These are phyloP conservation scores for Furcifer pardalis DNA, from an alignment of 2,797 vertebrate species.

Conservation along the genomic window DNA sequence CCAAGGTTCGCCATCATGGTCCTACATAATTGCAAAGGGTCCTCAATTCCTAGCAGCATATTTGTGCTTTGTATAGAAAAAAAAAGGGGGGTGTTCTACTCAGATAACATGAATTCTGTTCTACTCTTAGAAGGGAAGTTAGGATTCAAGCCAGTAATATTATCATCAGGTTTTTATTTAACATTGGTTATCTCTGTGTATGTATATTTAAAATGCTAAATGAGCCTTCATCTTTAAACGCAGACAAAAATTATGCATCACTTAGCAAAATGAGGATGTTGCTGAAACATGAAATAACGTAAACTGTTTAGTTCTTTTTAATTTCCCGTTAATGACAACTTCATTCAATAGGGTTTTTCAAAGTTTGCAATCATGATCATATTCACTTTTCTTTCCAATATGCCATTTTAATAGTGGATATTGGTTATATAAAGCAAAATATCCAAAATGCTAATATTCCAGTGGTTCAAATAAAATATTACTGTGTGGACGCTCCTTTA, in stretches of 20 bases:
- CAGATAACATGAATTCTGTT: background rate
- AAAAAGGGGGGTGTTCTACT: no score
- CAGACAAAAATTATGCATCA: conserved; percentile 44
- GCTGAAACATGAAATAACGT: conserved; percentile 57
- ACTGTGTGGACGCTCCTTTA: conserved; percentile 15
- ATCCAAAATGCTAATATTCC: conserved; percentile 23
- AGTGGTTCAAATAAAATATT: conserved; percentile 3
- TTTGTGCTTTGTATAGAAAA: background rate
- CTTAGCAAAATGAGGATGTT: conserved; percentile 56
- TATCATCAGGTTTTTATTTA: background rate
- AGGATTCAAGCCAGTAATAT: background rate
- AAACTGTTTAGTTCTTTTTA: conserved; percentile 56
- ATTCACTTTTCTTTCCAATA: conserved; percentile 37
- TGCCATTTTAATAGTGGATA: conserved; percentile 50
- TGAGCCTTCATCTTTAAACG: background rate
- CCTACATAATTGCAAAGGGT: background rate
- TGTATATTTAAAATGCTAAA: background rate
- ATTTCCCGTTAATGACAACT: conserved; percentile 51
- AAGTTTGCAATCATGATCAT: conserved; percentile 43
- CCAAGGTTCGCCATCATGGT: no score
- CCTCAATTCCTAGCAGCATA: background rate
- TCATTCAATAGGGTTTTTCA: conserved; percentile 28
- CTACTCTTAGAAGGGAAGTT: background rate
- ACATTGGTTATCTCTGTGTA: background rate
- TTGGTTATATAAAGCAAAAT: conserved; percentile 38